Evolutionary conservation across 2,888 invertebrate genomes (phyloP), one percentile per base, ranked within the genome.

Genomic region (Spodoptera picta): DNA sequence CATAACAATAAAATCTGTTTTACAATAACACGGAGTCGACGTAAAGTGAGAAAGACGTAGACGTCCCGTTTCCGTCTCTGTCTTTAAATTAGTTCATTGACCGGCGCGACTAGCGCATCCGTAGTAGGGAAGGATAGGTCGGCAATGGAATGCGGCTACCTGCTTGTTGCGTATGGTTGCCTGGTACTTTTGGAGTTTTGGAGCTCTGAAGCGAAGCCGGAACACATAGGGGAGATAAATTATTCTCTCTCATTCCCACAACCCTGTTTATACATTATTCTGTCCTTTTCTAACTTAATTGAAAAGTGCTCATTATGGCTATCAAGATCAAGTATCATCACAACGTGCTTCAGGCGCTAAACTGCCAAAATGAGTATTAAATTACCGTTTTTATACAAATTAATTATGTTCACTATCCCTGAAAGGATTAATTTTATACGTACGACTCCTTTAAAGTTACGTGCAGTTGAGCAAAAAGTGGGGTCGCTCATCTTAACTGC

Each of bases 181-280:
- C 93, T 94, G 81, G 93, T 94, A 90, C 74, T 82, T 87, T 87
- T 88, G 89, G 90, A 92, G 89, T 89, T 82, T 90, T 89, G 86
- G 86, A 87, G 85, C 86, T 84, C 84, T 86, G 85, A 84, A 83
- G 86, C 83, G 83, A 79, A 79, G 78, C 70, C 65, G 56, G 65
- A 69, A 69, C 7, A 42, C 12, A 60, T 5, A 36, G 36, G 19
- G 42, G 41, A 47, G 23, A 41, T 44, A 62, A 51, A 55, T 56
- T 12, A 41, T 41, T 27, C 45, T 24, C 23, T 43, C 48, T 61
- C 56, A 46, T 54, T 47, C 36, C 14, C 14, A 14, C 12, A 14
- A 61, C 41, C n/a, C 19, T 19, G 23, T 46, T 44, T 42, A 6
- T 41, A 57, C 0, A 43, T 27, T 7, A 12, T 46, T 31, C 23